Percentiles rank a stretch among this genome's conserved stretches.
phyloP scores from a whole-genome alignment of 2,797 vertebrate species.

The Adelosebastes latens region DNA sequence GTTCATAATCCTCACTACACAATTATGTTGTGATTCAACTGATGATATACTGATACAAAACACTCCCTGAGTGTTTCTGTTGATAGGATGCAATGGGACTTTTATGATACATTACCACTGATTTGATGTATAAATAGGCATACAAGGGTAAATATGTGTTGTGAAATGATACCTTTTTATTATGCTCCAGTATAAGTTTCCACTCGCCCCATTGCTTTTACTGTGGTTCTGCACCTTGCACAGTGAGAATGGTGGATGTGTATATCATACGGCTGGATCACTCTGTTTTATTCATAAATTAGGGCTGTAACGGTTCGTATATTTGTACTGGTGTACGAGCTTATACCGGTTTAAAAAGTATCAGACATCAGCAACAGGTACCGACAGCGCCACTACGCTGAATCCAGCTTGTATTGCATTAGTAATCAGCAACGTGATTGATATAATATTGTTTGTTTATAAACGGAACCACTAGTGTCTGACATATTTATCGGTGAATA shows the following conservation, averaged over 20 bases:
- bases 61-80: not conserved
- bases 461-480: no score
- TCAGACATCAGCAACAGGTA: no score
- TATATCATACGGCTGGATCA: not conserved
- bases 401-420: no score
- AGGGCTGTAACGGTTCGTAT: no score
- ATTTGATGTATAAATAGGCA: conserved; percentile 19
- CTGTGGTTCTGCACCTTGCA: conserved; percentile 2
- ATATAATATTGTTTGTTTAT: no score
- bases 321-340: no score
- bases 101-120: not conserved
- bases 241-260: conserved; percentile 1
- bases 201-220: conserved; percentile 3
- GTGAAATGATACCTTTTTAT: conserved; percentile 15
- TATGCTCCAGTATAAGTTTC: conserved; percentile 10
- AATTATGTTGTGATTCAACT: not conserved
- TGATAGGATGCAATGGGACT: not conserved
- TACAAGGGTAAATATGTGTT: conserved; percentile 21
- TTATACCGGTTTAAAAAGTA: no score
- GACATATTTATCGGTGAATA: no score
- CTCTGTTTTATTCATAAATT: not conserved
- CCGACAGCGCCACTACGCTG: no score
- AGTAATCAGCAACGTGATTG: no score
- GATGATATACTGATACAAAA: conserved; percentile 7
- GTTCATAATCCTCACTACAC: not conserved